These are phyloP conservation scores for Hafferia zeledoni DNA, from an alignment of 2,797 vertebrate genomes.

Conservation along the genomic window DNA sequence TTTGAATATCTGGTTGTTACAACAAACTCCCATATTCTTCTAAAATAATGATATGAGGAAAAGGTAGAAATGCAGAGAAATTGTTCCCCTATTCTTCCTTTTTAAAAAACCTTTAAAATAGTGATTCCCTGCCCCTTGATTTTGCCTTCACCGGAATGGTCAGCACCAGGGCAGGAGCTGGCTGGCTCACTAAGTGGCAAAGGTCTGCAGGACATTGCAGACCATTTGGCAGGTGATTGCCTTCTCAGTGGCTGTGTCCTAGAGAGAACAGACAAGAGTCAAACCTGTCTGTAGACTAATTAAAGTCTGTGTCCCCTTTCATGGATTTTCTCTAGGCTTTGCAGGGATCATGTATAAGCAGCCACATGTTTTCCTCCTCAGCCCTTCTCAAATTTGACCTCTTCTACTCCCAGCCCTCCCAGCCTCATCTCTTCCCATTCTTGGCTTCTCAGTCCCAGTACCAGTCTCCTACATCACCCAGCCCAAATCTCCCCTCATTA, in stretches of 20 bases:
- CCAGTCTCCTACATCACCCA: neutral
- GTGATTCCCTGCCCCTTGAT: neutral
- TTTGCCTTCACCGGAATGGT: neutral
- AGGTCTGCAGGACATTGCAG: neutral
- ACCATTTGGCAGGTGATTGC: neutral
- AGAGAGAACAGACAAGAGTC: neutral
- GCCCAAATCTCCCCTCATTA: neutral
- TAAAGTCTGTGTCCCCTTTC: neutral
- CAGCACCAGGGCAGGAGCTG: neutral
- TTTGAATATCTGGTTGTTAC: neutral
- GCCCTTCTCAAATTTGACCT: neutral
- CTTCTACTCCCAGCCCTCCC: neutral
- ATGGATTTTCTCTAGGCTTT: neutral
- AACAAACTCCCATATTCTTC: neutral
- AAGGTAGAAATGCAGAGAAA: neutral
- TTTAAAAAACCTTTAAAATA: neutral
- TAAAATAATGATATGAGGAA: neutral
- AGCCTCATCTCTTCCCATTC: neutral
- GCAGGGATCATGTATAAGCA: fast-evolving
- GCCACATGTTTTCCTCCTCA: neutral
- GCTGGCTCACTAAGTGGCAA: neutral
- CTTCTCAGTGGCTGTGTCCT: neutral
- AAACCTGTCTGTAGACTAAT: neutral
- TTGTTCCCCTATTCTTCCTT: neutral
- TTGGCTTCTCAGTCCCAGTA: neutral